Evolutionary conservation across 2,797 vertebrate genomes (phyloP).

Genomic region (Picus viridis): DNA sequence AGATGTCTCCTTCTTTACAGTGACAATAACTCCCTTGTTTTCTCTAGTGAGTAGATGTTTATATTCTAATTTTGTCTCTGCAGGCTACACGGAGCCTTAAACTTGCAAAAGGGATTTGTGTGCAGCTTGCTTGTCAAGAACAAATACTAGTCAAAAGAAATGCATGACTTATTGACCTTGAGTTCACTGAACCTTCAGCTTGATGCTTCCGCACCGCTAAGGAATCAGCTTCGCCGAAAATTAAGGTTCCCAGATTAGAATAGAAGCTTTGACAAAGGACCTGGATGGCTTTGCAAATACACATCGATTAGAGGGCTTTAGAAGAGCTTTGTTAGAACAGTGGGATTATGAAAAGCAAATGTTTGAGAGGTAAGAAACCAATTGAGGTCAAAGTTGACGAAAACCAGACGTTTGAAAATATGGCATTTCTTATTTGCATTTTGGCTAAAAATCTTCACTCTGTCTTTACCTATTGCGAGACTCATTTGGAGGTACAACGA

Average conservation of each 20-base stretch:
- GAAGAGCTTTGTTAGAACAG: constrained; percentile 36
- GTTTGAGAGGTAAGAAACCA: constrained; percentile 12
- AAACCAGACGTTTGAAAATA: constrained; percentile 10
- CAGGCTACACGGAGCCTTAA: constrained; percentile 64
- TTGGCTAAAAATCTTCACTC: neutral
- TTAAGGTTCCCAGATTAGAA: constrained; percentile 50
- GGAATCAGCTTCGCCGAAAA: neutral
- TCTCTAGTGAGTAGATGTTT: constrained; percentile 72
- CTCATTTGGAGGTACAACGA: neutral
- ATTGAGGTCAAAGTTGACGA: constrained; percentile 3
- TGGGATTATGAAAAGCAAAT: constrained; percentile 55
- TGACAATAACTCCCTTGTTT: constrained; percentile 75
- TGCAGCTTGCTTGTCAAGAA: constrained; percentile 67
- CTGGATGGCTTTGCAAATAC: constrained; percentile 38
- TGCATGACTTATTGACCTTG: constrained; percentile 50
- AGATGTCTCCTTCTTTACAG: constrained; percentile 67
- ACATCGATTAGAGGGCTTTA: constrained; percentile 15
- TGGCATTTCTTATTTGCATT: neutral
- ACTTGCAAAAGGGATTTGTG: constrained; percentile 69
- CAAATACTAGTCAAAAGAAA: constrained; percentile 63
- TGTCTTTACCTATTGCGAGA: neutral
- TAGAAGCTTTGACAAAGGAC: constrained; percentile 5
- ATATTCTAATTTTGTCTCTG: constrained; percentile 74
- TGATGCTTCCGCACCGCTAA: constrained; percentile 36
- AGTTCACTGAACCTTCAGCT: constrained; percentile 56